Evolutionary conservation across 2,888 invertebrate genomes (phyloP).

Genomic region (Lasioglossum morio): DNA sequence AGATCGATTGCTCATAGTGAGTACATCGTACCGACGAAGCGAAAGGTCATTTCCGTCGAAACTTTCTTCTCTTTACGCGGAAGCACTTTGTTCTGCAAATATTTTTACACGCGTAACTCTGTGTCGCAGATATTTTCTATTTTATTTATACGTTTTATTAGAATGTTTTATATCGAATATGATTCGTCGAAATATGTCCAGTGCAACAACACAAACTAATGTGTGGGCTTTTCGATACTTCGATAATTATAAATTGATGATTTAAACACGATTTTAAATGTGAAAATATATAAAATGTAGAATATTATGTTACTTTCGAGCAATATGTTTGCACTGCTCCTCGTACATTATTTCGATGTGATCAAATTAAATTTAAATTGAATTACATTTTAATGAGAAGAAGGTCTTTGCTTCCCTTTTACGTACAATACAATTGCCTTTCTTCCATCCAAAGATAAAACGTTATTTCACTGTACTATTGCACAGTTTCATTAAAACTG

Average conservation of each 20-base stretch:
- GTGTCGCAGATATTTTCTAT: too few species aligned
- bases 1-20: constrained; percentile 68
- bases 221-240: not conserved
- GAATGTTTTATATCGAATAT: too few species aligned
- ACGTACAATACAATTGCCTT: too few species aligned
- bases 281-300: too few species aligned
- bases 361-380: not conserved
- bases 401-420: not conserved
- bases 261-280: not conserved
- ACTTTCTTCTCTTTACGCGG: constrained; percentile 33
- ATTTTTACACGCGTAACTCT: not conserved
- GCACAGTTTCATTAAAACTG: not conserved
- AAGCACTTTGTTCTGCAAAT: not conserved
- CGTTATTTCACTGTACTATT: not conserved
- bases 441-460: too few species aligned
- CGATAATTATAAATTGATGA: not conserved
- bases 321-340: not conserved
- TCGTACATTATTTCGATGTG: not conserved
- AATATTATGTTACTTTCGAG: too few species aligned
- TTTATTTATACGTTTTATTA: too few species aligned
- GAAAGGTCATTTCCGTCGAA: constrained; percentile 67
- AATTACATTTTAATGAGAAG: not conserved
- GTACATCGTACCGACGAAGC: constrained; percentile 50
- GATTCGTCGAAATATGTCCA: not conserved
- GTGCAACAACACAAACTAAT: not conserved